Conservation (phyloP, 2,113 vertebrate species). For the Puffinus mauretanicus region DNA sequence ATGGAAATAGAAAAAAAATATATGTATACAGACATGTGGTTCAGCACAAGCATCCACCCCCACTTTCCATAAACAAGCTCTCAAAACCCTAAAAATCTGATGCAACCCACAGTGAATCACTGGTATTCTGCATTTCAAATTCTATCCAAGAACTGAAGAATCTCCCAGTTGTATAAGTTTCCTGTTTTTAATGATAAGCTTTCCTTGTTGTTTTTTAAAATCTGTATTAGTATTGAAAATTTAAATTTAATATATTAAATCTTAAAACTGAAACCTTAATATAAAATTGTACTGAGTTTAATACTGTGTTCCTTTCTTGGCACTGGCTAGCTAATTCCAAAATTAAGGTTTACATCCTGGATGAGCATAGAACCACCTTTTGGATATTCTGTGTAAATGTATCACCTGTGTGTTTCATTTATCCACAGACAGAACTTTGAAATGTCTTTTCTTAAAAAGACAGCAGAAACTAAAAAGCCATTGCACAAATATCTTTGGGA, state of each 20-base stretch:
- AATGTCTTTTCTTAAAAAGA: background rate
- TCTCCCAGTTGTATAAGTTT: background rate
- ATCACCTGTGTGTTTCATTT: background rate
- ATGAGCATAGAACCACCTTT: background rate
- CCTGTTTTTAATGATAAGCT: fast-evolving
- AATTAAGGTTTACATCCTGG: background rate
- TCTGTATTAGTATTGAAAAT: background rate
- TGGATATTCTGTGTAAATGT: background rate
- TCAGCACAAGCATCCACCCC: background rate
- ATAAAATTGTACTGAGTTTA: background rate
- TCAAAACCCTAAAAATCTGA: background rate
- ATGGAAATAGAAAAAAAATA: background rate
- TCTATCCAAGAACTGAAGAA: background rate
- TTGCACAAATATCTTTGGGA: background rate
- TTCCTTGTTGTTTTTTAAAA: background rate
- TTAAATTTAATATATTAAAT: background rate
- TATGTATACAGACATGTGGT: background rate
- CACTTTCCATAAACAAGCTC: background rate
- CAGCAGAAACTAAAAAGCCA: background rate
- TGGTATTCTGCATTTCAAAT: background rate
- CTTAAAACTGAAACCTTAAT: background rate
- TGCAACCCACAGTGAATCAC: background rate
- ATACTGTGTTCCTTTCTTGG: background rate
- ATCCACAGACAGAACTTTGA: background rate
- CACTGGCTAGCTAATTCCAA: too few relatives aligned